These are phyloP conservation scores for Keiferia lycopersicella DNA, from an alignment of 2,888 invertebrate species.

Conservation along the genomic window DNA sequence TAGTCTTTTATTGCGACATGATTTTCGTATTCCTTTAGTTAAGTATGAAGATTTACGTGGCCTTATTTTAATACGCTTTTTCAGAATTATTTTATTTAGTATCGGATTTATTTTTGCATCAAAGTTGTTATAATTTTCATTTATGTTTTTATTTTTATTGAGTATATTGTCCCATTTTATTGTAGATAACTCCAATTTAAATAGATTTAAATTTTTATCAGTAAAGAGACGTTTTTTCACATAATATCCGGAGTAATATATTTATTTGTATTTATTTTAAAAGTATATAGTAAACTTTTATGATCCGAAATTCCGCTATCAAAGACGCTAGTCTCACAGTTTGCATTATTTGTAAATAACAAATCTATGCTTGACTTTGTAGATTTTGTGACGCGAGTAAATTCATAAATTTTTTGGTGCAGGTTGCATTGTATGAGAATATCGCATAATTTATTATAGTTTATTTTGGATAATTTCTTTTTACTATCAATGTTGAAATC, in stretches of 20 bases:
- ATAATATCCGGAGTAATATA: too few relatives aligned
- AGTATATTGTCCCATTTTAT: too few relatives aligned
- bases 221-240: too few relatives aligned
- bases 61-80: too few relatives aligned
- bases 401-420: neutral
- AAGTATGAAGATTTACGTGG: too few relatives aligned
- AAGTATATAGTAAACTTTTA: neutral
- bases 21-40: neutral
- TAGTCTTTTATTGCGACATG: neutral
- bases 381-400: neutral
- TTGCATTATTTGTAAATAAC: neutral
- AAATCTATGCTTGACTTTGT: neutral
- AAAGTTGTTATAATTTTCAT: too few relatives aligned
- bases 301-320: neutral
- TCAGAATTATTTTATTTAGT: too few relatives aligned
- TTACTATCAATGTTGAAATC: neutral
- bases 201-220: too few relatives aligned
- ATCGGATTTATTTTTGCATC: too few relatives aligned
- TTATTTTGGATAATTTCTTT: neutral
- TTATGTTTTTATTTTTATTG: too few relatives aligned
- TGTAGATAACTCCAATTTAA: too few relatives aligned
- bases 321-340: neutral
- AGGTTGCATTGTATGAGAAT: neutral
- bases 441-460: neutral
- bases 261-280: too few relatives aligned